Evolutionary conservation across 2,888 invertebrate species (phyloP).

Genomic region (Horisme vitalbata): DNA sequence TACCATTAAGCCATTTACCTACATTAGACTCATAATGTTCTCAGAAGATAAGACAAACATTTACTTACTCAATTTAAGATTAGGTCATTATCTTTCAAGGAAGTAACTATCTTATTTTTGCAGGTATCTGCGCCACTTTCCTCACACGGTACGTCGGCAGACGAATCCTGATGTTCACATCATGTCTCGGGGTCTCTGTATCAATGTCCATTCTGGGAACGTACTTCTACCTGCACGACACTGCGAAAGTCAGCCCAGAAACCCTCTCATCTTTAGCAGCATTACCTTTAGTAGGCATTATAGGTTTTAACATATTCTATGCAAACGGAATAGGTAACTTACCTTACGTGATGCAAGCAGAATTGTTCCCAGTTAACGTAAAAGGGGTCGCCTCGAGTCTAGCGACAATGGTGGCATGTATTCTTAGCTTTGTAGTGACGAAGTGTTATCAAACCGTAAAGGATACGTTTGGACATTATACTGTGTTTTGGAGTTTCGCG

Average conservation of each 20-base stretch:
- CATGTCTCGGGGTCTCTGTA: constrained; percentile 79
- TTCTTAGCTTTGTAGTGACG: constrained; percentile 81
- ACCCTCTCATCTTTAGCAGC: constrained; percentile 64
- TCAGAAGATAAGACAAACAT: no score
- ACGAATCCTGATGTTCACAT: constrained; percentile 77
- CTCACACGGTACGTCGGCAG: constrained; percentile 81
- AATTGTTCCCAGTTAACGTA: constrained; percentile 85
- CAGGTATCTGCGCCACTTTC: constrained; percentile 73
- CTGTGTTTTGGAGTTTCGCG: constrained; percentile 84
- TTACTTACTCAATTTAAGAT: no score
- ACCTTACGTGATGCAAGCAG: constrained; percentile 85
- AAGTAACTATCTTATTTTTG: not conserved
- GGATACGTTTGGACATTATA: constrained; percentile 80
- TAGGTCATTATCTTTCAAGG: no score
- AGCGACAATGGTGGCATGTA: constrained; percentile 81
- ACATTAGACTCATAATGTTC: no score
- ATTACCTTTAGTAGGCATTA: constrained; percentile 79
- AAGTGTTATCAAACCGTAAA: constrained; percentile 83
- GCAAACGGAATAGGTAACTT: constrained; percentile 84
- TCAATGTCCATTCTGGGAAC: constrained; percentile 74
- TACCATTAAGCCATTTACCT: no score
- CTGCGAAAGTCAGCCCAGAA: constrained; percentile 54
- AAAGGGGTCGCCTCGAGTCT: constrained; percentile 84
- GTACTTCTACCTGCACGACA: constrained; percentile 80
- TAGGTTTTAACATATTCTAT: constrained; percentile 83